These are phyloP conservation scores for Pristis pectinata DNA, from an alignment of 2,797 vertebrate genomes.

Conservation along the genomic window DNA sequence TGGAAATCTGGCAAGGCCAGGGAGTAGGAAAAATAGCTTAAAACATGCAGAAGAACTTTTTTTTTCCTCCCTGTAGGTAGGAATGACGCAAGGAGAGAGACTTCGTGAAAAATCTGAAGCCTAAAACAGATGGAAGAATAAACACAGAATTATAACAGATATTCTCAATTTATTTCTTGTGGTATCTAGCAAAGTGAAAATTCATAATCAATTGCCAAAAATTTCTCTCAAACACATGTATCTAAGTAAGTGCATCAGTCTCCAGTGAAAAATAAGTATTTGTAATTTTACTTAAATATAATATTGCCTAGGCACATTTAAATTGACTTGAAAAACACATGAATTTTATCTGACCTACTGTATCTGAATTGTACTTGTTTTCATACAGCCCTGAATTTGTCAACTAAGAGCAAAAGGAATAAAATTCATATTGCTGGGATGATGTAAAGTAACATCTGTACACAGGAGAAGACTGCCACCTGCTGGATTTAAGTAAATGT, in stretches of 20 bases:
- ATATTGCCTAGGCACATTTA: background rate
- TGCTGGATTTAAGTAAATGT: background rate
- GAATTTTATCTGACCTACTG: background rate
- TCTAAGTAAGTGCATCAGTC: background rate
- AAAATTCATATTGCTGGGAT: too few relatives aligned
- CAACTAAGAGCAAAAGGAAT: background rate
- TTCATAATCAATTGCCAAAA: background rate
- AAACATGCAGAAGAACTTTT: background rate
- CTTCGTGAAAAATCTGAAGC: background rate
- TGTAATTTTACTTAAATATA: background rate
- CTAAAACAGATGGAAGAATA: background rate
- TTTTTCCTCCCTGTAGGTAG: background rate
- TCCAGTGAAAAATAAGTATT: background rate
- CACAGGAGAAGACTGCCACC: background rate
- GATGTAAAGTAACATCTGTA: background rate
- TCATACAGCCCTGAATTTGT: background rate
- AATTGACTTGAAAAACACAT: background rate
- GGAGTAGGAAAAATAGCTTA: background rate
- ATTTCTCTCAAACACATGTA: background rate
- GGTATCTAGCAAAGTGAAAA: background rate
- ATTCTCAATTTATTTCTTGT: background rate
- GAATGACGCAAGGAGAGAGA: background rate
- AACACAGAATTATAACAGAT: background rate
- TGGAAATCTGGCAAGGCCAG: background rate
- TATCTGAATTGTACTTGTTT: background rate